These are phyloP conservation scores for Dasyurus viverrinus DNA, from an alignment of 2,113 vertebrate genomes.

Conservation along the genomic window DNA sequence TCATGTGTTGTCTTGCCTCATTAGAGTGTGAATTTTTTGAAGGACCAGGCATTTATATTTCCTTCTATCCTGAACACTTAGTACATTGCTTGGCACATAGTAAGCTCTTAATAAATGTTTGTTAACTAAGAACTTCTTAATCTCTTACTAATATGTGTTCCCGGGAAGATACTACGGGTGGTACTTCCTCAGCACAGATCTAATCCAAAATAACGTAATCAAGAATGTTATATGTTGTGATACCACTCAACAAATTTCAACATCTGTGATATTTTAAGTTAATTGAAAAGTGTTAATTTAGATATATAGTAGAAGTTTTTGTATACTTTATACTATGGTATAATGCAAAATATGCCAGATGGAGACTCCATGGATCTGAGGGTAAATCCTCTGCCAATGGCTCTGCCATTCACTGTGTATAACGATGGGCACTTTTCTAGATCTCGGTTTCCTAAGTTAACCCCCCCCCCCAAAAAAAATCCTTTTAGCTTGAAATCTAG, in stretches of 20 bases:
- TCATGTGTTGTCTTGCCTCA: neutral
- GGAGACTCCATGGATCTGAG: neutral
- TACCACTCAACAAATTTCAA: conserved; percentile 50
- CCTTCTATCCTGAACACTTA: neutral
- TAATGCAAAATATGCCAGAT: neutral
- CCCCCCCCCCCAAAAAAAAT: neutral
- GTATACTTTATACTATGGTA: neutral
- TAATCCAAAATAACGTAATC: conserved; percentile 18
- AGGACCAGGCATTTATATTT: neutral
- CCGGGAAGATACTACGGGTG: neutral
- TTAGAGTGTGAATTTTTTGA: neutral
- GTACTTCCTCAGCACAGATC: neutral
- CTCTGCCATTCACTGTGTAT: neutral
- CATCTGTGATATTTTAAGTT: conserved; percentile 40
- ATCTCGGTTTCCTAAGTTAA: neutral
- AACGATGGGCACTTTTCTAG: neutral
- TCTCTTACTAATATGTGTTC: neutral
- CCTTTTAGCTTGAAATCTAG: neutral
- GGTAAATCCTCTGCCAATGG: neutral
- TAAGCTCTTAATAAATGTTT: neutral
- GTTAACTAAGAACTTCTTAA: neutral
- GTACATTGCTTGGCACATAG: neutral
- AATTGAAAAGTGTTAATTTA: neutral
- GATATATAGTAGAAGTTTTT: neutral
- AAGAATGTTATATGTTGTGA: conserved; percentile 52